Evolutionary conservation across 2,888 invertebrate species (phyloP).

Genomic region (Apamea monoglypha): DNA sequence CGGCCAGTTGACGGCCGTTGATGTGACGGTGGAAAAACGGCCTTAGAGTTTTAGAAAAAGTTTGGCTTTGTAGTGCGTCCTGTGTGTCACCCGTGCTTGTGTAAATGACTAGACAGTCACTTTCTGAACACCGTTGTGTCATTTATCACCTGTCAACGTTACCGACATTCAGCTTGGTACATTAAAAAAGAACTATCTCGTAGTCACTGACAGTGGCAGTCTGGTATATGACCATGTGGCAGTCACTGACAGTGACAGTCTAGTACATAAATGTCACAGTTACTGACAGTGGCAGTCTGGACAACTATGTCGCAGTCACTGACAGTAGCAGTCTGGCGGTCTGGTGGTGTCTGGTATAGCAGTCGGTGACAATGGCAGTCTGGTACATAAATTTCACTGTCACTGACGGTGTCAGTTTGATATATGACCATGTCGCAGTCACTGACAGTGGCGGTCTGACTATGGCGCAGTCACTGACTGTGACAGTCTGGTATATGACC

Average conservation of each 20-base stretch:
- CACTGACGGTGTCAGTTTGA: no score
- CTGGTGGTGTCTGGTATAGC: no score
- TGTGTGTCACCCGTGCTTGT: neutral
- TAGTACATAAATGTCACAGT: neutral
- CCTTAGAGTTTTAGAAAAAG: neutral
- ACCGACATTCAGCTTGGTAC: neutral
- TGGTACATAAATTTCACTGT: no score
- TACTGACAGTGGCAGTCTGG: no score
- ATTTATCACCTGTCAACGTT: neutral
- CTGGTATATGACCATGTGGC: neutral
- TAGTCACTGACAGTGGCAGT: no score
- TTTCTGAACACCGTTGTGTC: neutral
- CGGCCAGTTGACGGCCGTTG: neutral
- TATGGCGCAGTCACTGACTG: neutral
- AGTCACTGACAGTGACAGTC: no score
- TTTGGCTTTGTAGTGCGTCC: neutral
- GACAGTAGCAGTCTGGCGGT: neutral
- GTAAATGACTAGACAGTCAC: neutral
- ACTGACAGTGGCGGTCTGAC: neutral
- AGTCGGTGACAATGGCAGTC: no score
- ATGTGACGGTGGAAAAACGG: neutral
- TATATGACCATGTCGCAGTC: neutral
- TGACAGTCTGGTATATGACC: neutral
- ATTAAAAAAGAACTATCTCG: neutral
- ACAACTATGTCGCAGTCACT: neutral